Evolutionary conservation across 2,888 invertebrate species (phyloP).

Genomic region (Arctia plantaginis): DNA sequence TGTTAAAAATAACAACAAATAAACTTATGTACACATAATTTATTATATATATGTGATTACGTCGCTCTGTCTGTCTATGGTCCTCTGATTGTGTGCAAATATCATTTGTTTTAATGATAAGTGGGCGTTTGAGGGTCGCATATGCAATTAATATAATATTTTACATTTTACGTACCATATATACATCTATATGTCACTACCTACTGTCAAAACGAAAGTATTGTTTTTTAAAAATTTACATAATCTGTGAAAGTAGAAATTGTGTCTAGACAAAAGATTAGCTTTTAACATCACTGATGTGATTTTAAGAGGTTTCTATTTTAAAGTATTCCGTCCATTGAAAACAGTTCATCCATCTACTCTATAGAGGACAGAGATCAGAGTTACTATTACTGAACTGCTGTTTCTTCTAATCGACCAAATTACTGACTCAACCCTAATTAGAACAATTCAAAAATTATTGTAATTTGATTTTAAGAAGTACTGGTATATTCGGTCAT

Average conservation of each 20-base stretch:
- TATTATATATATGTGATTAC: neutral
- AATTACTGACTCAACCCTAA: too few relatives aligned
- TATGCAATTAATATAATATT: slow-evolving; percentile 4
- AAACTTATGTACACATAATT: too few relatives aligned
- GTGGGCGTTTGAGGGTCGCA: slow-evolving; percentile 16
- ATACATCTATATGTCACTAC: neutral
- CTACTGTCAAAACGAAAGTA: neutral
- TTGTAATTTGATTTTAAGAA: too few relatives aligned
- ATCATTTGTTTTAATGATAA: slow-evolving; percentile 19
- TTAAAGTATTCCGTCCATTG: neutral
- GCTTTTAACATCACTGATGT: neutral
- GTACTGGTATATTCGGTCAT: too few relatives aligned
- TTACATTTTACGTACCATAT: neutral
- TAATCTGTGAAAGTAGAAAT: slow-evolving; percentile 2
- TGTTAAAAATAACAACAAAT: too few relatives aligned
- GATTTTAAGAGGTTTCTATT: neutral
- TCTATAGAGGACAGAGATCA: neutral
- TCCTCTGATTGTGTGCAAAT: slow-evolving; percentile 19
- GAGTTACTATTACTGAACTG: neutral
- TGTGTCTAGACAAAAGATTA: neutral
- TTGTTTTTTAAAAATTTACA: neutral
- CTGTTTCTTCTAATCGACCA: neutral
- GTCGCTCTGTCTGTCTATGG: slow-evolving; percentile 16
- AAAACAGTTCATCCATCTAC: neutral
- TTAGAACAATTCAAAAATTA: too few relatives aligned